Percentiles rank a stretch among this genome's conserved stretches.
These are phyloP conservation scores for Strigamia transsilvanica DNA, from an alignment of 2,888 invertebrate genomes.

Conservation along the genomic window DNA sequence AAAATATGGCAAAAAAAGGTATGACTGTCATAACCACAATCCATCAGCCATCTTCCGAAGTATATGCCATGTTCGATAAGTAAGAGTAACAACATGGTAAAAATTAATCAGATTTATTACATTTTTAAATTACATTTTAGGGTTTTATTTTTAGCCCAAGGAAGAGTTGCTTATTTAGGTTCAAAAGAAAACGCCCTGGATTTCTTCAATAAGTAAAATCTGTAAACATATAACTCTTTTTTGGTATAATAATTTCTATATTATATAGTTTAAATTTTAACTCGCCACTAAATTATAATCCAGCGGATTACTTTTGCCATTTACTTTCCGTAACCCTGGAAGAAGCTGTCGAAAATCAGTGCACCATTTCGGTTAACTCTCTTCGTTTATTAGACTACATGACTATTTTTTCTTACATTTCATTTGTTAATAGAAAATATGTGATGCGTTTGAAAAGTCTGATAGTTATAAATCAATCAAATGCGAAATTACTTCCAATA, in stretches of 20 bases:
- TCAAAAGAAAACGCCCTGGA: slow-evolving; percentile 78
- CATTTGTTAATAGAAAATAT: slow-evolving; percentile 59
- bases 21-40: slow-evolving; percentile 92
- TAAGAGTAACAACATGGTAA: no score
- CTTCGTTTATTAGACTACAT: background rate
- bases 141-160: slow-evolving; percentile 88
- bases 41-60: slow-evolving; percentile 93
- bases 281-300: slow-evolving; percentile 66
- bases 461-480: slow-evolving; percentile 56
- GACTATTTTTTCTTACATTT: background rate
- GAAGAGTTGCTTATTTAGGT: slow-evolving; percentile 83
- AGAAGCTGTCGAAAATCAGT: slow-evolving; percentile 60
- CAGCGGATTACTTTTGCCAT: slow-evolving; percentile 67
- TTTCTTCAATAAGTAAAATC: slow-evolving; percentile 80
- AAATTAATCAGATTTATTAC: no score
- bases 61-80: slow-evolving; percentile 85
- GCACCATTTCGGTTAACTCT: slow-evolving; percentile 60
- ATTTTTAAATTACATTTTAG: no score
- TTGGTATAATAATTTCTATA: no score
- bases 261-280: slow-evolving; percentile 60
- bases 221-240: no score
- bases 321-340: slow-evolving; percentile 66
- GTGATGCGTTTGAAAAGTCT: slow-evolving; percentile 61
- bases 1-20: slow-evolving; percentile 68
- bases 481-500: background rate